A percentile compares a stretch with the other conserved stretches of the same genome.
Evolutionary conservation across 1,140 invertebrate species (phyloP).

Genomic region (Drosophila aff.): DNA sequence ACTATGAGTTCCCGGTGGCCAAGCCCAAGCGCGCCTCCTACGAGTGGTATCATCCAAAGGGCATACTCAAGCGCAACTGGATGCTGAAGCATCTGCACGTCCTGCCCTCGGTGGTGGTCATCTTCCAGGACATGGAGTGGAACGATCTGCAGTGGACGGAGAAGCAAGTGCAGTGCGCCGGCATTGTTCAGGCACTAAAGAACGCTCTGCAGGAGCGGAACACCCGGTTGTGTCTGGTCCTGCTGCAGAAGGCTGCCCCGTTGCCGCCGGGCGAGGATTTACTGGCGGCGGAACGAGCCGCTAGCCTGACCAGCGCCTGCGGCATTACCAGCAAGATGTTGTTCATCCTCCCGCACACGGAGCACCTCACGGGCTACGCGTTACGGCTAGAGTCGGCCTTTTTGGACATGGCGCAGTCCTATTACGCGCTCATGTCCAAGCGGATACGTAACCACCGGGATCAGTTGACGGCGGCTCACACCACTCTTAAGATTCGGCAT

Average conservation of each 20-base stretch:
- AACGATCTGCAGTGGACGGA: constrained; percentile 97
- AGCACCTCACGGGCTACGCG: constrained; percentile 89
- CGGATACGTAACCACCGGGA: constrained; percentile 95
- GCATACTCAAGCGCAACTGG: constrained; percentile 98
- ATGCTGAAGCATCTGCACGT: constrained; percentile 96
- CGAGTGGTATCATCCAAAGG: constrained; percentile 98
- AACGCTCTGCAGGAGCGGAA: constrained; percentile 88
- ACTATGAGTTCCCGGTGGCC: constrained; percentile 94
- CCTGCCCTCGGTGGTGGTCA: constrained; percentile 95
- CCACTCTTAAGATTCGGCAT: constrained; percentile 96
- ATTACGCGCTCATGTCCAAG: constrained; percentile 96
- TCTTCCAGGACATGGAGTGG: constrained; percentile 99
- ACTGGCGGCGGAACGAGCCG: constrained; percentile 94
- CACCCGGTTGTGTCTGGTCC: constrained; percentile 94
- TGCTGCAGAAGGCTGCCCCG: constrained; percentile 93
- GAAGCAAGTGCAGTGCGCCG: constrained; percentile 96
- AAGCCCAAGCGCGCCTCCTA: constrained; percentile 97
- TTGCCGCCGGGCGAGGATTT: constrained; percentile 94
- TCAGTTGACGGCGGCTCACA: constrained; percentile 95
- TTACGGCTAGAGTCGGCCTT: constrained; percentile 95
- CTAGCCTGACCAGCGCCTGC: constrained; percentile 94
- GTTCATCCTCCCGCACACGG: constrained; percentile 95
- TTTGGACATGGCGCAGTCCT: constrained; percentile 95
- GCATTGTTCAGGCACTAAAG: constrained; percentile 94
- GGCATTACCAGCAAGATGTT: constrained; percentile 96